Base-by-base conservation (phyloP, 2,797 vertebrate species). In the Huso huso region DNA sequence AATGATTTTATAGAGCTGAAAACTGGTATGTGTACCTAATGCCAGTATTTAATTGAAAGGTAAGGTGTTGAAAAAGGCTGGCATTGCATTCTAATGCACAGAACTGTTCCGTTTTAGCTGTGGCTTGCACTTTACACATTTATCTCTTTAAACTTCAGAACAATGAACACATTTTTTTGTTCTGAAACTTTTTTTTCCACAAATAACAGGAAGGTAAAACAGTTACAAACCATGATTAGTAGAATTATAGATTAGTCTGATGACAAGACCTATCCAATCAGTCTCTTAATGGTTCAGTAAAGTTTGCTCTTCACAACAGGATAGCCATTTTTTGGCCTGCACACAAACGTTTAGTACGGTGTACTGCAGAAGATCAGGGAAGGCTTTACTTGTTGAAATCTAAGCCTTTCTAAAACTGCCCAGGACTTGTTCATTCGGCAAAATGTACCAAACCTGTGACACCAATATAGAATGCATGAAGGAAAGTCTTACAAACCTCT, bases 91-190 rank as follows among this genome's bases (percentile, higher is more conserved):
- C 5, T 4, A 37, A 37, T 37, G 37, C 37, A 37, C 5, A 5
- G 37, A 10, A 52, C 62, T 75, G 71, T 75, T 68, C 65, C 61
- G 53, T 50, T 68, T 69, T 52, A 65, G 66, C 10, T 70, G 15
- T 69, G 50, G 64, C 59, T 60, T 15, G 7, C 23, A 37, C 67
- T 69, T 11, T 7, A 59, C 69, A 72, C 65, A 63, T 60, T 70
- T 59, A 68, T 72, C 69, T 69, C 60, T 18, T 57, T 63, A 37
- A n/a, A 69, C 67, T 75, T 64, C 71, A 77, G 75, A 7, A 70
- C 70, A 67, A 85, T 86, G 80, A 79, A 71, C 78, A 80, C 81
- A 74, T 77, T 79, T 81, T 84, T 82, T 67, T 74, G 61, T 11
- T 65, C 73, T 65, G 6, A 72, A 76, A 74, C 70, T 67, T 66